Percentiles rank a stretch among this genome's conserved stretches.
Evolutionary conservation across 2,113 vertebrate species (phyloP).

Genomic region (Rhodinocichla rosea): DNA sequence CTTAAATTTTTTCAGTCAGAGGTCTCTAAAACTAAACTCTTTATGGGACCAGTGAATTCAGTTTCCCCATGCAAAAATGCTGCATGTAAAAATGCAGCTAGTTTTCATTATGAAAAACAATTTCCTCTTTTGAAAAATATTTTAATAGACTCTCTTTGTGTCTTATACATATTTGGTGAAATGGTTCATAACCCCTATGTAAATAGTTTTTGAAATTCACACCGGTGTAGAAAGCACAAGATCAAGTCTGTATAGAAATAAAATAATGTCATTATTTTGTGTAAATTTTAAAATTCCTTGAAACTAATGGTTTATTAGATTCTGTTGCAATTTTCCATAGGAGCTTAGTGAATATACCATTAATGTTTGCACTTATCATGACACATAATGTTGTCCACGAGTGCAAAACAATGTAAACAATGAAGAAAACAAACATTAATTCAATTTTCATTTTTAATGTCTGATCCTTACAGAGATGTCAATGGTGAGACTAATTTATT

Average conservation of each 20-base stretch:
- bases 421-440: not conserved
- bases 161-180: not conserved
- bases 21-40: not conserved
- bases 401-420: not conserved
- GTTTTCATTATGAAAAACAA: not conserved
- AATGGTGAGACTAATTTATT: not conserved
- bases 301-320: not conserved
- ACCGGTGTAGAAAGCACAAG: not conserved
- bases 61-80: not conserved
- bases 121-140: rapidly evolving
- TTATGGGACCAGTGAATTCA: not conserved
- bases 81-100: not conserved
- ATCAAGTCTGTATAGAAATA: not conserved
- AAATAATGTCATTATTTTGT: not conserved
- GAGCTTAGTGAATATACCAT: not conserved
- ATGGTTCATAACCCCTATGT: not conserved
- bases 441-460: not conserved
- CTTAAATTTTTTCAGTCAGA: not conserved
- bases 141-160: not conserved
- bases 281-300: not conserved
- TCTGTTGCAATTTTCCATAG: not conserved
- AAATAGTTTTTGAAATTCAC: not conserved
- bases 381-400: not conserved
- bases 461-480: not conserved
- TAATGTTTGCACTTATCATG: not conserved